These are phyloP conservation scores for Sebastes goodei DNA, from an alignment of 2,797 vertebrate genomes.

Conservation along the genomic window DNA sequence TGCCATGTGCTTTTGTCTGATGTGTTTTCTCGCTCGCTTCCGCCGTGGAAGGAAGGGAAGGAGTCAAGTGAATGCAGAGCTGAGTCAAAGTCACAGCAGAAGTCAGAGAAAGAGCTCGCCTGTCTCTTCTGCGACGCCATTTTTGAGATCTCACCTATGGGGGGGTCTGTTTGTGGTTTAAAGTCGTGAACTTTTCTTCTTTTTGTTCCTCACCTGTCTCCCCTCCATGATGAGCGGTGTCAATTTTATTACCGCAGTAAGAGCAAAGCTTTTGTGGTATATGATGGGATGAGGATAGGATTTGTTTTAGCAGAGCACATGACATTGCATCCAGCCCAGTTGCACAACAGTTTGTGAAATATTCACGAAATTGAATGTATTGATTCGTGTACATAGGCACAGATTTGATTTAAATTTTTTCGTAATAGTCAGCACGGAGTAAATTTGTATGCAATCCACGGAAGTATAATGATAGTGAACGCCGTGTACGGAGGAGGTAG, in stretches of 20 bases:
- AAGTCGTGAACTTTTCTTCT: not conserved
- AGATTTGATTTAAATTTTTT: too few relatives aligned
- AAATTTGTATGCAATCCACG: too few relatives aligned
- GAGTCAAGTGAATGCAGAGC: conserved; percentile 19
- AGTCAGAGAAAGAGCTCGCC: conserved; percentile 5
- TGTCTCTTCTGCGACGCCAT: conserved; percentile 12
- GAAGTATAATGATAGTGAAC: too few relatives aligned
- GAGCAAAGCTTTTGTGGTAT: conserved; percentile 14
- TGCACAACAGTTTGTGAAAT: too few relatives aligned
- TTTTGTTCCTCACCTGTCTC: conserved; percentile 7
- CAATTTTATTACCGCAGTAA: conserved; percentile 24
- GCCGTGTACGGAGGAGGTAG: too few relatives aligned
- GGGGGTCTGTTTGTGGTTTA: not conserved
- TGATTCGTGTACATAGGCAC: too few relatives aligned
- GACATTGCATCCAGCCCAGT: not conserved
- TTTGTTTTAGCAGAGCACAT: conserved; percentile 7
- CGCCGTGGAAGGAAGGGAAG: not conserved
- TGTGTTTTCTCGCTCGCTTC: conserved; percentile 25
- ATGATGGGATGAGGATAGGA: not conserved
- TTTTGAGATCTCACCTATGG: conserved; percentile 29
- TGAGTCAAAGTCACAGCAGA: conserved; percentile 20
- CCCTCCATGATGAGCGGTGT: conserved; percentile 8
- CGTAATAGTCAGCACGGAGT: too few relatives aligned
- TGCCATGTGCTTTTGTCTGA: conserved; percentile 51
- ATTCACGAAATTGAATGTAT: too few relatives aligned